A percentile compares a stretch with the other conserved stretches of the same genome.
Evolutionary conservation across 2,113 vertebrate species (phyloP).

Genomic region (Salvelinus fontinalis): DNA sequence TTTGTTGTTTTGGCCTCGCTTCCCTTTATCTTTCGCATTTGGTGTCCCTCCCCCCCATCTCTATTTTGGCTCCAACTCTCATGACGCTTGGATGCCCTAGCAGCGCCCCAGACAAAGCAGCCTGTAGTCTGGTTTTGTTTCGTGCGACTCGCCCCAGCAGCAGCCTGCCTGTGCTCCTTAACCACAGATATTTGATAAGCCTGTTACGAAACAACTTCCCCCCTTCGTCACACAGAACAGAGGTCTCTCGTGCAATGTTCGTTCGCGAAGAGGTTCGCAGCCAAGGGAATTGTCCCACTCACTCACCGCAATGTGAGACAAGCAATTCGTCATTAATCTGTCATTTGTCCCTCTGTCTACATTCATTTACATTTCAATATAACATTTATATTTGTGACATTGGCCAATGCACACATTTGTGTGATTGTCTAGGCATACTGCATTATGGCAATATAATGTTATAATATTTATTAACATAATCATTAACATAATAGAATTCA

Average conservation of each 20-base stretch:
- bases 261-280: not conserved
- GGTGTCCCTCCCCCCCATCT: conserved; percentile 3
- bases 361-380: not conserved
- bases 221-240: not conserved
- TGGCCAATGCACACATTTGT: no score
- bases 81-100: conserved; percentile 3
- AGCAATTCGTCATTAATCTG: not conserved
- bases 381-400: no score
- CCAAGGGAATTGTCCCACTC: not conserved
- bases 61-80: not conserved
- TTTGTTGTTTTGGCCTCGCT: conserved; percentile 8
- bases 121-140: no score
- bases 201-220: conserved; percentile 10
- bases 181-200: not conserved
- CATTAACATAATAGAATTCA: no score
- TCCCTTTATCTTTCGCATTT: conserved; percentile 16
- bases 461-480: no score
- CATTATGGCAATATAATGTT: no score
- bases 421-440: no score
- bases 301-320: not conserved
- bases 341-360: not conserved
- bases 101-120: conserved; percentile 1
- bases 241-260: not conserved
- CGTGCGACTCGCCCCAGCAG: not conserved
- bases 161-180: not conserved